Conservation (phyloP, 2,888 invertebrate genomes). For the Sinohyriopsis cumingii region DNA sequence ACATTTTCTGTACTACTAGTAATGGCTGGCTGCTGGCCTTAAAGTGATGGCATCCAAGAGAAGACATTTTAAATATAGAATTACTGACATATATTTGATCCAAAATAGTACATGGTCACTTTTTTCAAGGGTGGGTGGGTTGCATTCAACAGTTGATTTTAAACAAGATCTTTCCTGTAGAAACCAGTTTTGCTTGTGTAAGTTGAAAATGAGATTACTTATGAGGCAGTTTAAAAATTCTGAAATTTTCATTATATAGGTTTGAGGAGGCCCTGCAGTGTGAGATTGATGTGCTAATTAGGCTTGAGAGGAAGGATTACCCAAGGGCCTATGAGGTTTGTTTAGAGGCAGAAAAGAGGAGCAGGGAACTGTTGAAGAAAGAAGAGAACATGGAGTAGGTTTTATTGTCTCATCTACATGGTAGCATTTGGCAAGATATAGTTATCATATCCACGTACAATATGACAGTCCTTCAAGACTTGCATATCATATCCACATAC, state of each 20-base stretch:
- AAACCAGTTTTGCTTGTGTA: background rate
- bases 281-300: conserved; percentile 65
- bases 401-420: background rate
- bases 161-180: too few relatives aligned
- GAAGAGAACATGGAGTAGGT: conserved; percentile 34
- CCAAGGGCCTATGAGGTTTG: conserved; percentile 61
- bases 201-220: background rate
- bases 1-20: too few relatives aligned
- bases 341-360: conserved; percentile 38
- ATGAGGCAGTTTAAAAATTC: background rate
- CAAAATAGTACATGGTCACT: too few relatives aligned
- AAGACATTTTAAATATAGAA: too few relatives aligned
- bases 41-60: too few relatives aligned
- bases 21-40: too few relatives aligned
- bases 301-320: conserved; percentile 65
- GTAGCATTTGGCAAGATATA: background rate
- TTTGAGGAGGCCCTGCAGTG: conserved; percentile 64
- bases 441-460: background rate
- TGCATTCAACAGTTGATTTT: too few relatives aligned
- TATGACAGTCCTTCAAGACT: background rate
- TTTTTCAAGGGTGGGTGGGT: too few relatives aligned
- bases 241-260: conserved; percentile 31
- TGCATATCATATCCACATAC: background rate
- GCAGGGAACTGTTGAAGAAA: conserved; percentile 31
- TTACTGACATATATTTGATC: too few relatives aligned